phyloP scores from a whole-genome alignment of 2,113 vertebrate genomes.

The Polypterus bichir region DNA sequence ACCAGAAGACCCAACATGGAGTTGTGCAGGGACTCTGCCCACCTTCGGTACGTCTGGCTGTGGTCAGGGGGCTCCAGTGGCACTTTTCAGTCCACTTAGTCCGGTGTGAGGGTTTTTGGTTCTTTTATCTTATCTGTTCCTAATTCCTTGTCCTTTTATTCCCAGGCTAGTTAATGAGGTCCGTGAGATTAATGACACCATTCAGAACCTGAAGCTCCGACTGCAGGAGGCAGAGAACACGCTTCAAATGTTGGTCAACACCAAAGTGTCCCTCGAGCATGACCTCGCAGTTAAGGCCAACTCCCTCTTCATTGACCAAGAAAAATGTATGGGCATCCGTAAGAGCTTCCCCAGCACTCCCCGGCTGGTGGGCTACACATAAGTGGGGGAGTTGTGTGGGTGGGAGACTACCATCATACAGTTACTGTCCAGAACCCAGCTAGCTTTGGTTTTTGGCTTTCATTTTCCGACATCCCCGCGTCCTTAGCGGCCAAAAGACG shows the following conservation, averaged over 20 bases:
- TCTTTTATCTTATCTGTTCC: no score
- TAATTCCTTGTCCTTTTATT: slow-evolving; percentile 3
- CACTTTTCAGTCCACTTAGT: not conserved
- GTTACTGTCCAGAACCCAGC: no score
- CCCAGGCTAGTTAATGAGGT: slow-evolving; percentile 75
- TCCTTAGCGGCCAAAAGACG: no score
- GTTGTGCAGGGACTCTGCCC: slow-evolving; percentile 70
- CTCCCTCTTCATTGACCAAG: slow-evolving; percentile 82
- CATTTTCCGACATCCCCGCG: no score
- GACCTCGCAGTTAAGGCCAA: slow-evolving; percentile 81
- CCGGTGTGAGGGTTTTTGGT: not conserved
- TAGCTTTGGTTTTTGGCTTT: no score
- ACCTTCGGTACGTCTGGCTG: slow-evolving; percentile 49
- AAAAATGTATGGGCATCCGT: slow-evolving; percentile 86
- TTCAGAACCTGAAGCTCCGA: slow-evolving; percentile 63
- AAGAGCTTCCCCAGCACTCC: slow-evolving; percentile 73
- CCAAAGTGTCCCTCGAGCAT: slow-evolving; percentile 69
- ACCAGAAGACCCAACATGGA: slow-evolving; percentile 71
- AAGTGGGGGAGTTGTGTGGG: slow-evolving; percentile 18
- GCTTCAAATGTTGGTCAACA: slow-evolving; percentile 65
- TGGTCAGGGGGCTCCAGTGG: not conserved
- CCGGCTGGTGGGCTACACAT: slow-evolving; percentile 66
- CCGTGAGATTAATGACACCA: slow-evolving; percentile 67
- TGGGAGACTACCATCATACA: no score
- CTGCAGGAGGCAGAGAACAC: slow-evolving; percentile 66